These are phyloP conservation scores for Daphoenositta chrysoptera DNA, from an alignment of 2,113 vertebrate genomes.

Conservation along the genomic window DNA sequence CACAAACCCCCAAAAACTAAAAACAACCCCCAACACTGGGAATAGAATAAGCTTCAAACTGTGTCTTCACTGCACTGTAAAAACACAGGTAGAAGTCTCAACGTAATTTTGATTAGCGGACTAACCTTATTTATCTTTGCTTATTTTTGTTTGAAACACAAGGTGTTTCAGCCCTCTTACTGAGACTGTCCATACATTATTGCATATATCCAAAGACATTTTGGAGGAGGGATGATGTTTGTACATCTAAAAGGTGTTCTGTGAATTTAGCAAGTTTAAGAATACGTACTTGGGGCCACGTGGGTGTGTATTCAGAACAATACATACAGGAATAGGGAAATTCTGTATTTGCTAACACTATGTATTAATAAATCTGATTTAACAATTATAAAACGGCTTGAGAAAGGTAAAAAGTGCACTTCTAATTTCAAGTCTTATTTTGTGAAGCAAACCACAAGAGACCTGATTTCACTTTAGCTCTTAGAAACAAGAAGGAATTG, in stretches of 20 bases:
- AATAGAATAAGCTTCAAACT: not conserved
- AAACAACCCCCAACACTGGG: accelerated
- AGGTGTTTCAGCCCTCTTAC: not conserved
- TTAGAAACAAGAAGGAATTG: not conserved
- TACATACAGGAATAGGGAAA: not conserved
- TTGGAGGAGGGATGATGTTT: accelerated
- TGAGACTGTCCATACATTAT: not conserved
- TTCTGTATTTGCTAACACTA: not conserved
- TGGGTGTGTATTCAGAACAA: not conserved
- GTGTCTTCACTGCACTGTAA: not conserved
- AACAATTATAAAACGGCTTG: not conserved
- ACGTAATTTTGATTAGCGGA: not conserved
- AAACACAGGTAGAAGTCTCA: not conserved
- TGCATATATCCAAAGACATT: not conserved
- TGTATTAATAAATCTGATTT: not conserved
- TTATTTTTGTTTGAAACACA: not conserved
- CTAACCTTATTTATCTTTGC: not conserved
- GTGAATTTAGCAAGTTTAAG: not conserved
- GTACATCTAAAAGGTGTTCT: not conserved
- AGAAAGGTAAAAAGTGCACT: not conserved
- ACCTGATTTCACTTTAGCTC: not conserved
- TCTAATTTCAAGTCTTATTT: not conserved
- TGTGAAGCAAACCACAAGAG: not conserved
- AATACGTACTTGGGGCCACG: not conserved
- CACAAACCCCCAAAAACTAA: accelerated